A percentile compares a stretch with the other conserved stretches of the same genome.
phyloP scores from a whole-genome alignment of 2,113 vertebrate genomes.

The Seriola quinqueradiata region DNA sequence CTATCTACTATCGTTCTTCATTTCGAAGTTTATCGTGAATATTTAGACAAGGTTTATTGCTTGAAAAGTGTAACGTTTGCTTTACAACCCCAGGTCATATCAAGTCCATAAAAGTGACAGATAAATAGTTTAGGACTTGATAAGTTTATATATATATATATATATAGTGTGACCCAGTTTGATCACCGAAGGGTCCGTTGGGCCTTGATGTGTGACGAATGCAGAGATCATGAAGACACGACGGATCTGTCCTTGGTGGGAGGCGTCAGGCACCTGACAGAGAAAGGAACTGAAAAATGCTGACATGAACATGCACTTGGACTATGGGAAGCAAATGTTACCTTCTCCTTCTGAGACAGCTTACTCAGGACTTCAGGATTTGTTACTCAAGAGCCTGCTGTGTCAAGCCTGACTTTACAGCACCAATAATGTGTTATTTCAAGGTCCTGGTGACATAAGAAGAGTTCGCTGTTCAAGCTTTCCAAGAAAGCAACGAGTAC shows the following conservation, averaged over 20 bases:
- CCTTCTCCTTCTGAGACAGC: not conserved
- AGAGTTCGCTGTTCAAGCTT: not conserved
- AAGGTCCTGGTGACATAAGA: not conserved
- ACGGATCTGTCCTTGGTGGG: too few species aligned
- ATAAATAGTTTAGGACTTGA: not conserved
- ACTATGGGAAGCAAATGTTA: slow-evolving; percentile 1
- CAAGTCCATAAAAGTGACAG: slow-evolving; percentile 2
- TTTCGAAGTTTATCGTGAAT: not conserved
- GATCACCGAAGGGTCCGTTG: not conserved
- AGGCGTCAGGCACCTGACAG: not conserved
- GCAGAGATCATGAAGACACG: not conserved
- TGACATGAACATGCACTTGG: not conserved
- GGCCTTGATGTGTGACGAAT: not conserved
- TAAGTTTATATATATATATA: not conserved
- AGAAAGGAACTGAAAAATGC: slow-evolving; percentile 59
- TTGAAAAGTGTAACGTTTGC: too few species aligned
- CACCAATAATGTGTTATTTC: not conserved
- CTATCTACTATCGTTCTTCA: too few species aligned
- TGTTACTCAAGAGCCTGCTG: not conserved
- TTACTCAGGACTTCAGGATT: slow-evolving; percentile 13
- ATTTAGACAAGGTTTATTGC: not conserved
- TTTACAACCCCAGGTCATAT: slow-evolving; percentile 13
- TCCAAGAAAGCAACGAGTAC: not conserved
- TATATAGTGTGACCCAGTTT: not conserved
- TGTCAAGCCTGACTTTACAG: not conserved